phyloP scores from a whole-genome alignment of 2,888 invertebrate genomes.

The Neoascia interrupta region DNA sequence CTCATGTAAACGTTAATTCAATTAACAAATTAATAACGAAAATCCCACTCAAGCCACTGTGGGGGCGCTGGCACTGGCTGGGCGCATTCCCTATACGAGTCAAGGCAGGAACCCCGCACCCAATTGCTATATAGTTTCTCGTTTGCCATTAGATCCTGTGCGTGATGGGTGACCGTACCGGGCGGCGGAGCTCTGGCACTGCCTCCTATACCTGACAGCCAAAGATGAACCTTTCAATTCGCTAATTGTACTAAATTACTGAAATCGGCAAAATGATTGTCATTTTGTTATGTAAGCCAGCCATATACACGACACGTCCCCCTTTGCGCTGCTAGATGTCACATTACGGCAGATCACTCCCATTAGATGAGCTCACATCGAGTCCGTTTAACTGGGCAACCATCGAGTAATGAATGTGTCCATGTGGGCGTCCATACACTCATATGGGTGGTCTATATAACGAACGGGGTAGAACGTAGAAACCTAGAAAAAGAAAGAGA shows the following conservation, averaged over 20 bases:
- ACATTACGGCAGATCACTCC: slow-evolving; percentile 50
- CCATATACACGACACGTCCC: too few species aligned
- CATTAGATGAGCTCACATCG: slow-evolving; percentile 32
- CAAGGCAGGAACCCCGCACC: slow-evolving; percentile 32
- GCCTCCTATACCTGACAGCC: slow-evolving; percentile 10
- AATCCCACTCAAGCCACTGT: slow-evolving; percentile 47
- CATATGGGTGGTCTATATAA: not conserved
- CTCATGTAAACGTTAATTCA: slow-evolving; percentile 61
- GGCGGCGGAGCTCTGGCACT: too few species aligned
- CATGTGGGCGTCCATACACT: not conserved
- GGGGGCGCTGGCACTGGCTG: slow-evolving; percentile 7
- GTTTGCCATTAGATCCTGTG: slow-evolving; percentile 38
- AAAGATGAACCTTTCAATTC: slow-evolving; percentile 65
- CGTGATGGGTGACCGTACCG: slow-evolving; percentile 28
- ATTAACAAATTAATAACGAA: slow-evolving; percentile 69
- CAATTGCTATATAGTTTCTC: slow-evolving; percentile 8
- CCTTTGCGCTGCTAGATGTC: slow-evolving; percentile 29
- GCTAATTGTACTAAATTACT: slow-evolving; percentile 72
- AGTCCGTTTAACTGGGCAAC: too few species aligned
- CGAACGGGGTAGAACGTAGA: not conserved
- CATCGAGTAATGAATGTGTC: not conserved
- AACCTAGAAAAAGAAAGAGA: not conserved
- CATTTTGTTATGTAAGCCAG: slow-evolving; percentile 48
- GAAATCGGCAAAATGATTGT: slow-evolving; percentile 68
- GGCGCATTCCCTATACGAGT: slow-evolving; percentile 45